These are phyloP conservation scores for Agrilus cyanescens DNA, from an alignment of 2,888 invertebrate genomes.

Conservation along the genomic window DNA sequence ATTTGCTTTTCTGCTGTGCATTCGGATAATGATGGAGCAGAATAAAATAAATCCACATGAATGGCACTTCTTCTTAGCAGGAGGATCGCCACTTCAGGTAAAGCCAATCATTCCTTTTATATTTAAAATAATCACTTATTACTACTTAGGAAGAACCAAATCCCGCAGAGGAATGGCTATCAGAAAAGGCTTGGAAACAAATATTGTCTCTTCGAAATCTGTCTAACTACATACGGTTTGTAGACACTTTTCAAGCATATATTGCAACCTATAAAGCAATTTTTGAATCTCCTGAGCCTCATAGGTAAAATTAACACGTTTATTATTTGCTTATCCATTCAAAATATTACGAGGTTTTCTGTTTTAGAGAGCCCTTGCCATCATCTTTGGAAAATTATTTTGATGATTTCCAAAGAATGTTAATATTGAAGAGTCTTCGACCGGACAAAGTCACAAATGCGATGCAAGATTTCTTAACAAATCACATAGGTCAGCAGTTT, in stretches of 20 bases:
- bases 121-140: background rate
- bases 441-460: constrained; percentile 75
- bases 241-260: constrained; percentile 44
- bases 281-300: constrained; percentile 58
- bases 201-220: constrained; percentile 59
- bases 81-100: constrained; percentile 50
- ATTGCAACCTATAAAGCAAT: constrained; percentile 45
- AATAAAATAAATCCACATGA: constrained; percentile 49
- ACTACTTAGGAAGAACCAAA: constrained; percentile 43
- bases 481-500: constrained; percentile 63
- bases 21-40: constrained; percentile 52
- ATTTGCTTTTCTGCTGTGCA: constrained; percentile 66
- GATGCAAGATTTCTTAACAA: constrained; percentile 62
- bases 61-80: constrained; percentile 67
- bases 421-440: constrained; percentile 66
- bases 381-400: constrained; percentile 49
- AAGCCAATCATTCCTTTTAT: too few species aligned
- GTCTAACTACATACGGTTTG: constrained; percentile 49
- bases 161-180: constrained; percentile 72
- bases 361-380: constrained; percentile 50
- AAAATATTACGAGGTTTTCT: background rate
- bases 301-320: constrained; percentile 36
- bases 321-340: background rate
- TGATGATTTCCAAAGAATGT: constrained; percentile 62
- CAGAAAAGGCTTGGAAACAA: constrained; percentile 69